These are phyloP conservation scores for Falco naumanni DNA, from an alignment of 2,797 vertebrate species.

Conservation along the genomic window DNA sequence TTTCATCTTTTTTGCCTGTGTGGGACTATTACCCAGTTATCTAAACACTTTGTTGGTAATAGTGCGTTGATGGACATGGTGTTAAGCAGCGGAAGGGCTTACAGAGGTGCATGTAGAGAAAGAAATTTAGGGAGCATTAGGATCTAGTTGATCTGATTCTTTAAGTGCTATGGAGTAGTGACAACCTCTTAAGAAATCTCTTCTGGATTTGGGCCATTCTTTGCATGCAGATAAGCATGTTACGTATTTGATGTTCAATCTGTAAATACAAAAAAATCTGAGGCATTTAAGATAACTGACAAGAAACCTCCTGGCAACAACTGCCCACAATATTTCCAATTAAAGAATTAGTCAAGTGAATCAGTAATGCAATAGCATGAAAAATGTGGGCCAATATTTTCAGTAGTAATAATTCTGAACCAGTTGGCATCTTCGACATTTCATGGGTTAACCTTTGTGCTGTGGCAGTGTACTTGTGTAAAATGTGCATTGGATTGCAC, in stretches of 20 bases:
- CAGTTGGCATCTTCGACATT: not conserved
- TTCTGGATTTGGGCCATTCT: not conserved
- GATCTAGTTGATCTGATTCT: not conserved
- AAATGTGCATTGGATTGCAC: not conserved
- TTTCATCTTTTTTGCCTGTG: not conserved
- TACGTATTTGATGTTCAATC: not conserved
- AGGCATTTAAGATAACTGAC: conserved; percentile 1
- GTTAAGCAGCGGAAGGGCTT: not conserved
- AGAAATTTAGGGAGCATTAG: not conserved
- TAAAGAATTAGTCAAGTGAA: not conserved
- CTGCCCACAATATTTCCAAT: conserved; percentile 22
- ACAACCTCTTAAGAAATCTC: not conserved
- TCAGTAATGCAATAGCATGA: not conserved
- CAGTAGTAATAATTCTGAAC: not conserved
- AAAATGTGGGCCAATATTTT: not conserved
- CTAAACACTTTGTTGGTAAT: not conserved
- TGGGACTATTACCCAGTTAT: not conserved
- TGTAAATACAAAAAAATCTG: not conserved
- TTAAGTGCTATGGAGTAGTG: not conserved
- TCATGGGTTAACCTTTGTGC: not conserved
- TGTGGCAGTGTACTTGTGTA: not conserved
- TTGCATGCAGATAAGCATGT: not conserved
- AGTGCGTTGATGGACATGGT: not conserved
- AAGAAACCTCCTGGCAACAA: not conserved
- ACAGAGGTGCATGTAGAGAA: not conserved